Base-by-base conservation (phyloP, 2,113 vertebrate species). In the Glaucomys volans region DNA sequence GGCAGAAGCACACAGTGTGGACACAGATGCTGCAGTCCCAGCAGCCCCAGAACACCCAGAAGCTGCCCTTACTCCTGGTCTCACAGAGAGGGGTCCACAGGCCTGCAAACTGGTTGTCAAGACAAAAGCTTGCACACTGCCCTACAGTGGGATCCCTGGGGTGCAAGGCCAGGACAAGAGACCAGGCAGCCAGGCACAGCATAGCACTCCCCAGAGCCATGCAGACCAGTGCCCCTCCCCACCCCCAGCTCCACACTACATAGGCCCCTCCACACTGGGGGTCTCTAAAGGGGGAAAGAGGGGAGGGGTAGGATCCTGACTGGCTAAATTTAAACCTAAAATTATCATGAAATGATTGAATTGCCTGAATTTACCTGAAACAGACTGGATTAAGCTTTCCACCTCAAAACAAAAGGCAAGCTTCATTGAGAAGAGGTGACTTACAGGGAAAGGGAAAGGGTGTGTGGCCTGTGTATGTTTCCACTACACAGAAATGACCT, bases 311-410 rank as follows among this genome's bases (percentile, higher is more conserved):
- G 13, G 66, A 59, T 24, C 30, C 67, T 81, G 59, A 42, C 17
- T 69, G 85, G 59, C 59, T 28, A 26, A 37, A 40, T 77, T 93
- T 47, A 81, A 95, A 59, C 28, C 24, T 71, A 66, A 91, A 93
- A 87, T 40, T 12, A 66, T 37, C 47, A 5, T 0, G 6, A 76
- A 54, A 77, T 72, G 57, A 10, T 54, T 82, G 37, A 77, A 40
- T 26, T n/a, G 32, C 32, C 44, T 81, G 40, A 85, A 10, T 80
- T 50, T 42, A 40, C 57, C 16, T 67, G 14, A 69, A 74, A 79
- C 59, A 87, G 32, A 62, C 2, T 22, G 24, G 37, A 67, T 44
- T 86, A 62, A 30, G 16, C 40, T 81, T 74, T 74, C 30, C 13
- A 44, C 44, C 40, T 28, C 47, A 75, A n/a, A 13, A 22, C 4